phyloP scores from a whole-genome alignment of 1,140 invertebrate genomes.

The Drosophila willistoni region DNA sequence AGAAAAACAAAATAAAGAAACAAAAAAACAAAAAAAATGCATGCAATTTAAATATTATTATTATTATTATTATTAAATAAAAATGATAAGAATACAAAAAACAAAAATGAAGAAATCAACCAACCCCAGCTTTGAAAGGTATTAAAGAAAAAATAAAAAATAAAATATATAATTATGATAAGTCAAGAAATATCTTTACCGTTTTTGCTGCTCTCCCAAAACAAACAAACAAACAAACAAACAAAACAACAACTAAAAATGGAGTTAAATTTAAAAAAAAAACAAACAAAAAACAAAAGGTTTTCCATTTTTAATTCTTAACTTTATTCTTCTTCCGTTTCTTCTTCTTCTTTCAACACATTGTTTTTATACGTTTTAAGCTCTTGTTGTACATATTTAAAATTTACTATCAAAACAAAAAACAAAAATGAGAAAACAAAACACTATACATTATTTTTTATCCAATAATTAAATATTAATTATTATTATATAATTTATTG shows the following conservation, averaged over 20 bases:
- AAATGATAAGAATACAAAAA: slow-evolving; percentile 19
- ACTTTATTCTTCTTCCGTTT: slow-evolving; percentile 2
- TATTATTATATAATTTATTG: slow-evolving; percentile 44
- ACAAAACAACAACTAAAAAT: slow-evolving; percentile 13
- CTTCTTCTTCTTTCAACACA: slow-evolving; percentile 35
- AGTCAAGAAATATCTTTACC: slow-evolving; percentile 24
- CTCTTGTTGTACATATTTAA: slow-evolving; percentile 66
- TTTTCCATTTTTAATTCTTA: slow-evolving; percentile 10
- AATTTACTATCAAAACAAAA: slow-evolving; percentile 36
- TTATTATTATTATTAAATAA: slow-evolving; percentile 59
- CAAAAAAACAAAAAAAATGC: slow-evolving; percentile 60
- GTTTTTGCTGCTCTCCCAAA: slow-evolving; percentile 19
- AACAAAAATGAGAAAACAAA: slow-evolving; percentile 14
- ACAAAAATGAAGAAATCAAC: slow-evolving; percentile 12
- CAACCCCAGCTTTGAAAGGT: slow-evolving; percentile 52
- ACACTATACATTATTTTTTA: slow-evolving; percentile 25
- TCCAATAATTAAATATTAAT: slow-evolving; percentile 13
- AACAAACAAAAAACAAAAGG: slow-evolving; percentile 15
- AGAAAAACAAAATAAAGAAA: slow-evolving; percentile 31
- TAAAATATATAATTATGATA: slow-evolving; percentile 14
- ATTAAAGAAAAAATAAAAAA: slow-evolving; percentile 18
- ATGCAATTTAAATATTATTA: slow-evolving; percentile 65
- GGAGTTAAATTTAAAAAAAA: slow-evolving; percentile 9
- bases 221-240: slow-evolving; percentile 37
- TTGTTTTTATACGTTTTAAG: slow-evolving; percentile 79